A percentile compares a stretch with the other conserved stretches of the same genome.
These are phyloP conservation scores for Panagrolaimus sp. DNA, from an alignment of 1,140 invertebrate genomes.

Conservation along the genomic window DNA sequence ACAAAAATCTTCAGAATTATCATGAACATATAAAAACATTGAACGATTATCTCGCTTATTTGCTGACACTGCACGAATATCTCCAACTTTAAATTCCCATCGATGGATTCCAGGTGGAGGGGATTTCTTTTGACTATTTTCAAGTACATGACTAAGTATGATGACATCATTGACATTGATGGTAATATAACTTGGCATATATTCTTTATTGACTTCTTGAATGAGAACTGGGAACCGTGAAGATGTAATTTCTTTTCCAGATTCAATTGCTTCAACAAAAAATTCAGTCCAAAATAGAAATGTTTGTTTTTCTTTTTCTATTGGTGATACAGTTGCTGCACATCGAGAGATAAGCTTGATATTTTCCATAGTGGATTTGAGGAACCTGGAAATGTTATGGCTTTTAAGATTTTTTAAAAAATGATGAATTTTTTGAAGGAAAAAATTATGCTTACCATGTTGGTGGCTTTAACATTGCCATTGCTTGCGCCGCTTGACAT, in stretches of 20 bases:
- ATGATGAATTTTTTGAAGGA: too few relatives aligned
- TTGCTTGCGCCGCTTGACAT: slow-evolving; percentile 91
- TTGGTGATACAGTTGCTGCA: slow-evolving; percentile 54
- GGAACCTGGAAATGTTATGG: too few relatives aligned
- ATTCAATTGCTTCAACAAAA: slow-evolving; percentile 84
- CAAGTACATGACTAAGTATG: slow-evolving; percentile 53
- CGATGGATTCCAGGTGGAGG: slow-evolving; percentile 79
- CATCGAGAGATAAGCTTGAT: slow-evolving; percentile 81
- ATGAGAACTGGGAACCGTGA: slow-evolving; percentile 66
- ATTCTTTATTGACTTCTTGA: slow-evolving; percentile 78
- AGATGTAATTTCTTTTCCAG: slow-evolving; percentile 66
- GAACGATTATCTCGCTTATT: slow-evolving; percentile 92
- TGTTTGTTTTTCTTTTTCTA: slow-evolving; percentile 58
- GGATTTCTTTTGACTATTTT: slow-evolving; percentile 67
- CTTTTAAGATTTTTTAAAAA: too few relatives aligned
- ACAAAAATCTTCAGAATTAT: slow-evolving; percentile 97
- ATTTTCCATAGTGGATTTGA: slow-evolving; percentile 96
- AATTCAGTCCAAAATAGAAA: slow-evolving; percentile 91
- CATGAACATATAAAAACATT: slow-evolving; percentile 91
- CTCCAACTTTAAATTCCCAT: slow-evolving; percentile 82
- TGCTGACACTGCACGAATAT: slow-evolving; percentile 79
- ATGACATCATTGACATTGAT: slow-evolving; percentile 52
- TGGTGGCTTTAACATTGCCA: slow-evolving; percentile 97
- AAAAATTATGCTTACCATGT: too few relatives aligned
- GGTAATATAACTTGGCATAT: slow-evolving; percentile 54